phyloP scores from a whole-genome alignment of 1,140 invertebrate species.

The Dendrolimus kikuchii region DNA sequence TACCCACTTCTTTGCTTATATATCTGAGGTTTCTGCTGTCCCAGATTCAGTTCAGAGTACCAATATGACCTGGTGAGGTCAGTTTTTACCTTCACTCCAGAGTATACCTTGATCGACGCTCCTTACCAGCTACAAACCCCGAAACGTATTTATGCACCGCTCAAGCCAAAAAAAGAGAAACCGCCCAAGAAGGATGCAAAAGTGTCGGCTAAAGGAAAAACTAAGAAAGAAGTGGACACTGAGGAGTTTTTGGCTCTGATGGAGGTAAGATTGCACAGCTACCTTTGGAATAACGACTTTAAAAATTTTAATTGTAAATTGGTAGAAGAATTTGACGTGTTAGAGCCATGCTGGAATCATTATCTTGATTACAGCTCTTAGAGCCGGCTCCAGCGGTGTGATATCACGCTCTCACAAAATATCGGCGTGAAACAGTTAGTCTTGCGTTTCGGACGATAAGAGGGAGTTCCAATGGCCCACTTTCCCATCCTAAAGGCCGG shows the following conservation, averaged over 20 bases:
- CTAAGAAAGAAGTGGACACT: constrained; percentile 40
- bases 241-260: constrained; percentile 49
- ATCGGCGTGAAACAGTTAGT: too few relatives aligned
- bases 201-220: constrained; percentile 24
- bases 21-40: constrained; percentile 4
- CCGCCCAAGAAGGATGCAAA: constrained; percentile 34
- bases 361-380: too few relatives aligned
- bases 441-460: too few relatives aligned
- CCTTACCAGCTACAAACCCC: constrained; percentile 42
- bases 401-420: too few relatives aligned
- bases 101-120: constrained; percentile 37
- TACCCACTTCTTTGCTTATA: background rate
- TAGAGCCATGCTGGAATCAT: too few relatives aligned
- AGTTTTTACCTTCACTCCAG: constrained; percentile 46
- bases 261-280: constrained; percentile 22
- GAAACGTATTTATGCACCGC: constrained; percentile 33
- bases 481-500: too few relatives aligned
- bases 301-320: too few relatives aligned
- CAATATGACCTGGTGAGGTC: constrained; percentile 52
- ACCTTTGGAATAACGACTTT: background rate
- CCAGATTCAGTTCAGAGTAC: constrained; percentile 57
- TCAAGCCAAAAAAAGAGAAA: constrained; percentile 35
- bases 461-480: too few relatives aligned
- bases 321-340: too few relatives aligned
- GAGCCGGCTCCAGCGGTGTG: too few relatives aligned